phyloP scores from a whole-genome alignment of 2,113 vertebrate genomes.

The Athene noctua region DNA sequence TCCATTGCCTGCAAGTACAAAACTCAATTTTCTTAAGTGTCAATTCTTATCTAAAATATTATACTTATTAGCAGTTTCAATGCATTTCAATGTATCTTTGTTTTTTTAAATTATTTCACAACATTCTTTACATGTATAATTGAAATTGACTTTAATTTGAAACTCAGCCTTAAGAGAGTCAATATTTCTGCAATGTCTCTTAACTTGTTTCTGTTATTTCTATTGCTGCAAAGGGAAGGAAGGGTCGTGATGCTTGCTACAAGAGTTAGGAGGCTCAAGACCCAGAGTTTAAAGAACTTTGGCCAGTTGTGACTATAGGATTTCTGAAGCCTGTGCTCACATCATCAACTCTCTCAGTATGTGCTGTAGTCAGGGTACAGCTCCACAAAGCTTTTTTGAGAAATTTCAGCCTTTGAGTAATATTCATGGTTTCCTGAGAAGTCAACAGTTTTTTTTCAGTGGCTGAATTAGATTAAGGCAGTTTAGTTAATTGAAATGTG shows the following conservation, averaged over 20 bases:
- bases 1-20: background rate
- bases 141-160: constrained; percentile 29
- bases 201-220: background rate
- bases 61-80: constrained; percentile 4
- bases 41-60: constrained; percentile 39
- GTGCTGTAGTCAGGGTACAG: background rate
- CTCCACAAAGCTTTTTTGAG: background rate
- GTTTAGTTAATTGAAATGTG: background rate
- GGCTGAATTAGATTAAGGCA: background rate
- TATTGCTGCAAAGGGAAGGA: background rate
- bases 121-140: constrained; percentile 3
- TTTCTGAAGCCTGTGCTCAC: background rate
- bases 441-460: background rate
- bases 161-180: background rate
- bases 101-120: constrained; percentile 18
- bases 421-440: background rate
- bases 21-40: constrained; percentile 24
- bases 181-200: background rate
- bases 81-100: background rate
- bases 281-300: background rate
- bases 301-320: background rate
- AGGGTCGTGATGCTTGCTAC: fast-evolving
- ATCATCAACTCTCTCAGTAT: fast-evolving
- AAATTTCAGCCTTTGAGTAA: background rate
- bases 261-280: background rate